Conservation (phyloP, 2,797 vertebrate genomes). For the Balearica regulorum region DNA sequence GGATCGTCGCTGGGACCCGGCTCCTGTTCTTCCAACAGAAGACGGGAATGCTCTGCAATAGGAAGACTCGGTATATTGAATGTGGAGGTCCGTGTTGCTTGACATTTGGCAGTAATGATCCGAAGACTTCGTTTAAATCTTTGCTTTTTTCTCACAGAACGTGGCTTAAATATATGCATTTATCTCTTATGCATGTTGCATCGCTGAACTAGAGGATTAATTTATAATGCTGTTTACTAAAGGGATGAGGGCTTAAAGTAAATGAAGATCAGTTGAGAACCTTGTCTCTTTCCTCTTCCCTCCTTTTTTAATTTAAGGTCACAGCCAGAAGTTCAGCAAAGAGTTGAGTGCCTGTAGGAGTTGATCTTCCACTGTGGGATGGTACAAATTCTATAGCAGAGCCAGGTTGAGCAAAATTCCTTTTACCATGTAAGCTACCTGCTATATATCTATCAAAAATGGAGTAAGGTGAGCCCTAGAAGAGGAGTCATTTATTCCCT, state of each 20-base stretch:
- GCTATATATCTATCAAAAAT: neutral
- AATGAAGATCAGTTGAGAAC: neutral
- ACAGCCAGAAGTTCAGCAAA: neutral
- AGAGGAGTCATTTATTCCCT: neutral
- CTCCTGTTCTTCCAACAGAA: accelerated
- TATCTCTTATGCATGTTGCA: accelerated
- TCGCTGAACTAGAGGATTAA: neutral
- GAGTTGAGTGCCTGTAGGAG: neutral
- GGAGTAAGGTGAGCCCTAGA: neutral
- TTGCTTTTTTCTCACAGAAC: neutral
- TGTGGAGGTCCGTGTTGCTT: neutral
- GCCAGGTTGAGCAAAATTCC: neutral
- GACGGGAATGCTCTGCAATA: neutral
- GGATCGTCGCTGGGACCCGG: accelerated
- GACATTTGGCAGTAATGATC: neutral
- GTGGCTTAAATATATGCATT: neutral
- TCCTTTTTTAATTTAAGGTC: neutral
- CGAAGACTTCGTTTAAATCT: neutral
- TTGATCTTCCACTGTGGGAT: neutral
- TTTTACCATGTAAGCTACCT: neutral
- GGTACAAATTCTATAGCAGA: neutral
- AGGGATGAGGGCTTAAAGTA: neutral
- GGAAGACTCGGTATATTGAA: neutral
- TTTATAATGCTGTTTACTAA: neutral
- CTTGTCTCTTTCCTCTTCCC: neutral